Base-by-base conservation (phyloP, 2,888 invertebrate genomes). In the Ischnura elegans region DNA sequence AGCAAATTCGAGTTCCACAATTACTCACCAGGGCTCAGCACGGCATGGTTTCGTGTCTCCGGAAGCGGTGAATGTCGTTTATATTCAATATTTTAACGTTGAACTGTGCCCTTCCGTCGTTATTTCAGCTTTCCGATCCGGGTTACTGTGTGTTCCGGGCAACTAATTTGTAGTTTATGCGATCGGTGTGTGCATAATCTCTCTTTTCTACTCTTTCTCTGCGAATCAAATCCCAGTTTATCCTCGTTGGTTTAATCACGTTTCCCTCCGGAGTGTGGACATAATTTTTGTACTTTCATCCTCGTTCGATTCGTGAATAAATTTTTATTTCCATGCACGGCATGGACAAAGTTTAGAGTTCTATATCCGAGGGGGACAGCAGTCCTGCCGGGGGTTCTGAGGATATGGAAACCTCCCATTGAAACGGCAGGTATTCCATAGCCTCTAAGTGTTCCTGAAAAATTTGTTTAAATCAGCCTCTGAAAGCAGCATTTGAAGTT, bases 271-370 rank as follows among this genome's bases (percentile, higher is more conserved):
- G 8, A 42, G 10, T 66, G 61, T 43, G 2, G 36, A 43, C 66
- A 90, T 61, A 43, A 21, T n/a, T 90, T 87, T 90, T 90, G 45
- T 66, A 25, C n/a, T 45, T 66, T 66, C 43, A 45, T 66, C n/a
- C 61, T 0, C 29, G 55, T 19, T 61, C 21, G 90, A n/a, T 29
- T 51, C n/a, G 16, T 87, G 4, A 25, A 25, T 1, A 61, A 25
- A 76, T 61, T 61, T 90, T 90, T 51, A 10, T 51, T 51, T 61
- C 66, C 43, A 66, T 43, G 43, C 45, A 16, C n/a, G n/a, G n/a
- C n/a, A n/a, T 87, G 29, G 45, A 55, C 42, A 55, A 51, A 55
- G 1, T 47, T 16, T 21, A 61, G 87, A 29, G 51, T 10, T n/a
- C n/a, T n/a, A n/a, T n/a, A n/a, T n/a, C n/a, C n/a, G n/a, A n/a